These are phyloP conservation scores for Anneissia japonica DNA, from an alignment of 35 echinoderm and acorn worm genomes.

Conservation along the genomic window DNA sequence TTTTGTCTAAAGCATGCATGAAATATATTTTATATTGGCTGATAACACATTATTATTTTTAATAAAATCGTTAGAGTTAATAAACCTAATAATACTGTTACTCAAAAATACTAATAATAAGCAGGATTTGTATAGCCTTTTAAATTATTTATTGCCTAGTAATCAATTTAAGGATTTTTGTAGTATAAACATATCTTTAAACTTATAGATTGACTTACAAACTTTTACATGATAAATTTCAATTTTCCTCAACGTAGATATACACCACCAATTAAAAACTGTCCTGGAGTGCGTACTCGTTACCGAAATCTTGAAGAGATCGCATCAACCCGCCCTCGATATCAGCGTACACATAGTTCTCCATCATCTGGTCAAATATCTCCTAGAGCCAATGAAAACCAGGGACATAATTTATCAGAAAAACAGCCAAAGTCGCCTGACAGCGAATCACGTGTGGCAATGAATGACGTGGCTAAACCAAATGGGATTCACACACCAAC, in stretches of 20 bases:
- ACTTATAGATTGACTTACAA: too few relatives aligned
- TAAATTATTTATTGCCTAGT: too few relatives aligned
- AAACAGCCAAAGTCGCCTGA: background rate
- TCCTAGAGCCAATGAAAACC: background rate
- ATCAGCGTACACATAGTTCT: background rate
- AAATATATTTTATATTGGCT: too few relatives aligned
- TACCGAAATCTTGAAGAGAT: constrained; percentile 93
- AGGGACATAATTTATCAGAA: background rate
- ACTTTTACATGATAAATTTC: background rate
- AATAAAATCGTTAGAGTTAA: too few relatives aligned
- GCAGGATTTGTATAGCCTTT: too few relatives aligned
- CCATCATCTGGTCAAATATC: constrained; percentile 8
- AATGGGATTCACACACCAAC: background rate
- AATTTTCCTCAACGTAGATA: constrained; percentile 37
- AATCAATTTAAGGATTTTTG: too few relatives aligned
- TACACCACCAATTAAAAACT: constrained; percentile 63
- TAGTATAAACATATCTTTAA: too few relatives aligned
- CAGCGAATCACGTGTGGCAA: background rate
- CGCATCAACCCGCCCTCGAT: constrained; percentile 19
- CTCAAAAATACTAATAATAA: too few relatives aligned
- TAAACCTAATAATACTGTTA: too few relatives aligned
- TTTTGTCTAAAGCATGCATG: too few relatives aligned
- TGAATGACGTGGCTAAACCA: background rate
- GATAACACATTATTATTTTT: too few relatives aligned
- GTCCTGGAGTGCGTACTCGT: constrained; percentile 57